These are phyloP conservation scores for Clarias platycephalus DNA, from an alignment of 2,797 vertebrate species.

Conservation along the genomic window DNA sequence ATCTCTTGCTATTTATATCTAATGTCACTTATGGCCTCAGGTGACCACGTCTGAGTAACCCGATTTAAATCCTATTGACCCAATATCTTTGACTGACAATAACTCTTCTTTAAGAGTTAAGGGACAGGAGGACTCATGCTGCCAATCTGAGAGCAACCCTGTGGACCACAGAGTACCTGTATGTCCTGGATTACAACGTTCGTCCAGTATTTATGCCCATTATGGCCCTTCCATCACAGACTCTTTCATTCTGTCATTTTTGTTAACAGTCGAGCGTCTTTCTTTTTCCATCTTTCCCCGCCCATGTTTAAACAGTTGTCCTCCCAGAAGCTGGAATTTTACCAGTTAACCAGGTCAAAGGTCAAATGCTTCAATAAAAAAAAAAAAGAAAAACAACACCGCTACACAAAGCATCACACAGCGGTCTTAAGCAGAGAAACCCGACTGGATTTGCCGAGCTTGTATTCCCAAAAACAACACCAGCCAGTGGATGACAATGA, in stretches of 20 bases:
- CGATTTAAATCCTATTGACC: neutral
- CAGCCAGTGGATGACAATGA: neutral
- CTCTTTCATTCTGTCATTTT: neutral
- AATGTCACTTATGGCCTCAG: neutral
- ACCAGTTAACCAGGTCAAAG: constrained; percentile 18
- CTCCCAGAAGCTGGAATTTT: constrained; percentile 16
- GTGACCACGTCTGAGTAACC: neutral
- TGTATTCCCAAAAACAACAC: constrained; percentile 8
- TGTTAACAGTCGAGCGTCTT: neutral
- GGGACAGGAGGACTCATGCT: neutral
- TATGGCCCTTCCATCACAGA: neutral
- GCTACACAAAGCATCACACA: neutral
- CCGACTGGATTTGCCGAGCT: neutral
- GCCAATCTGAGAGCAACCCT: neutral
- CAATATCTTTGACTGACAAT: neutral
- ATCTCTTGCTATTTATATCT: neutral
- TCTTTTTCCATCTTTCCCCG: neutral
- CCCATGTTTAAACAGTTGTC: constrained; percentile 33
- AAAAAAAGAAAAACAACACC: constrained; percentile 2
- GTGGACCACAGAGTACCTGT: neutral
- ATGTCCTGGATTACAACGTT: neutral
- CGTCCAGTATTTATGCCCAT: neutral
- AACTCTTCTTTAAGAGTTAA: neutral
- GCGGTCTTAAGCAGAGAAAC: neutral
- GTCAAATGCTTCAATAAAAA: constrained; percentile 22